phyloP scores from a whole-genome alignment of 2,797 vertebrate genomes.

The Ammospiza maritima region DNA sequence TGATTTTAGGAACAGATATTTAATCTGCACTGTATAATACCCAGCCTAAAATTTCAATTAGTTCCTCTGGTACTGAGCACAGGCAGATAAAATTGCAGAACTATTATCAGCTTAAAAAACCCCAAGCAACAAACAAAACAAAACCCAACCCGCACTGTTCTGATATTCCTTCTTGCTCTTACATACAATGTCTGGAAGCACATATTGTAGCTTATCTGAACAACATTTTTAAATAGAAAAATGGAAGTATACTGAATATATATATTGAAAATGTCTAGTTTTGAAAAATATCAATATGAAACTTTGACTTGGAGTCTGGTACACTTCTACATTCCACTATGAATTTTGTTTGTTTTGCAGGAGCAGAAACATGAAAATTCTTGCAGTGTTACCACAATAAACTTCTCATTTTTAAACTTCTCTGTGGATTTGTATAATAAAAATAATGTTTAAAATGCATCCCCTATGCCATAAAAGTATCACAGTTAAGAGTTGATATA shows the following conservation, averaged over 20 bases:
- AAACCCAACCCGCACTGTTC: not conserved
- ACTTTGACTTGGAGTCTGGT: not conserved
- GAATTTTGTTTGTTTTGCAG: not conserved
- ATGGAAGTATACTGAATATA: not conserved
- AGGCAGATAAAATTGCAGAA: not conserved
- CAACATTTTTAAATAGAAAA: not conserved
- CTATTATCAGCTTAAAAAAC: not conserved
- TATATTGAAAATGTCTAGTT: not conserved
- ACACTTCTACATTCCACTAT: not conserved
- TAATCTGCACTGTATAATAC: not conserved
- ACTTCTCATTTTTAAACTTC: not conserved
- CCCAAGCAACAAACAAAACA: not conserved
- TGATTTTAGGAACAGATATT: not conserved
- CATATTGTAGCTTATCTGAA: not conserved
- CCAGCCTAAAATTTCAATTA: not conserved
- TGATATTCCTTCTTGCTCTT: not conserved
- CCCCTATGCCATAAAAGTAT: not conserved
- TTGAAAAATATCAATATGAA: not conserved
- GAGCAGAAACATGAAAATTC: not conserved
- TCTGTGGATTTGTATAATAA: not conserved
- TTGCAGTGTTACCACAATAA: not conserved
- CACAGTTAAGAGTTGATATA: not conserved
- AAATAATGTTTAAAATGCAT: not conserved
- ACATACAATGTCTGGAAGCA: not conserved
- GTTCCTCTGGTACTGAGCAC: not conserved